Percentiles rank a stretch among this genome's conserved stretches.
phyloP scores from a whole-genome alignment of 2,888 invertebrate genomes.

The Cyrtodaria siliqua region DNA sequence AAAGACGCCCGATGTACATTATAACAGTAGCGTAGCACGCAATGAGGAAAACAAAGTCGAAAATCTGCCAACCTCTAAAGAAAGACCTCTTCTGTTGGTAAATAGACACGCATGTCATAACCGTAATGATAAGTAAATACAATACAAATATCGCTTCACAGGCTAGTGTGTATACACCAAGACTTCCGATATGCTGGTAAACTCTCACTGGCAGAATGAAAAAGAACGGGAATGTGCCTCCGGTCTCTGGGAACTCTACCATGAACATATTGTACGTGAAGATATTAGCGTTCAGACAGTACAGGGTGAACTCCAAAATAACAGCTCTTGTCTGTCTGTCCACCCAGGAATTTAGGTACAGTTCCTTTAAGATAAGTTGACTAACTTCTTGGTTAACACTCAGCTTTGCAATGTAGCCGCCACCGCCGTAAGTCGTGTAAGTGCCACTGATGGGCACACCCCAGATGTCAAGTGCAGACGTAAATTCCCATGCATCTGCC shows the following conservation, averaged over 20 bases:
- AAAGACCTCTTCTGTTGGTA: slow-evolving; percentile 58
- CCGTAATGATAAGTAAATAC: slow-evolving; percentile 56
- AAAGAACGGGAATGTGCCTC: slow-evolving; percentile 72
- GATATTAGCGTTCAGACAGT: slow-evolving; percentile 77
- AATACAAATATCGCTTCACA: slow-evolving; percentile 68
- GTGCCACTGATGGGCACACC: slow-evolving; percentile 71
- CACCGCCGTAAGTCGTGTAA: slow-evolving; percentile 72
- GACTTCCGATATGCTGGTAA: slow-evolving; percentile 65
- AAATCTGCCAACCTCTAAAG: slow-evolving; percentile 67
- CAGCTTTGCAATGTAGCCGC: slow-evolving; percentile 77
- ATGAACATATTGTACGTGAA: slow-evolving; percentile 76
- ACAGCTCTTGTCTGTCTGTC: slow-evolving; percentile 77
- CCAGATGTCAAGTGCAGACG: slow-evolving; percentile 68
- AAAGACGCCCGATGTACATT: slow-evolving; percentile 64
- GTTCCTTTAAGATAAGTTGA: slow-evolving; percentile 65
- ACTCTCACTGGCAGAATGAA: slow-evolving; percentile 69
- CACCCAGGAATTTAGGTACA: slow-evolving; percentile 71
- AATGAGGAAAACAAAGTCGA: slow-evolving; percentile 65
- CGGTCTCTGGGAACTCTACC: slow-evolving; percentile 79
- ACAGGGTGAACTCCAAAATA: slow-evolving; percentile 79
- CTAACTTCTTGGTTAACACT: slow-evolving; percentile 71
- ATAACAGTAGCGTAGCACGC: slow-evolving; percentile 54
- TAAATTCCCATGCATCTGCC: slow-evolving; percentile 71
- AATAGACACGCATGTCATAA: slow-evolving; percentile 56
- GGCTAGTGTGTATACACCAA: slow-evolving; percentile 65